Evolutionary conservation across 2,113 vertebrate species (phyloP), one percentile per base, ranked within the genome.

Genomic region (Scopus umbretta): DNA sequence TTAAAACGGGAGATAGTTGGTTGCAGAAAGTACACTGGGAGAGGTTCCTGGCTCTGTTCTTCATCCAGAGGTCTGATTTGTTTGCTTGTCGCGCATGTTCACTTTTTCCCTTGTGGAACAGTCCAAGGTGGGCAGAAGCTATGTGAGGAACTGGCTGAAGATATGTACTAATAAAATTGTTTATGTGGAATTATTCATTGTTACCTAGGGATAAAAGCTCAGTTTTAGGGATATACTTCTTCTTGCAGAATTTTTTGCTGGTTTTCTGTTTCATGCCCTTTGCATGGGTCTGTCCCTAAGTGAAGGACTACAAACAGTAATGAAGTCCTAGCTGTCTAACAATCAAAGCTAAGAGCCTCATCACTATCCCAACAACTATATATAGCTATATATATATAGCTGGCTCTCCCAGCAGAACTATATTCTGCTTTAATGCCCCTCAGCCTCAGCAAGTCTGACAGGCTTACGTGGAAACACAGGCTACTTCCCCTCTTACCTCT

Each of bases 71-170:
- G 8, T 70, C 56, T 71, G 36, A 40, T 59, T 6, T 56, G 38
- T 40, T 90, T 13, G 0, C 14, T 68, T n/a, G 30, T 53, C 25
- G 56, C 0, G 1, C 3, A 7, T 18, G 10, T 6, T 67, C 9
- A 36, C 3, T 52, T 75, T 72, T 79, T 16, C 27, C 27, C 2
- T 29, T 49, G 34, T 27, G 73, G 30, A 83, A 26, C 22, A 45
- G 32, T 14, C 16, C 62, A 56, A 66, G 15, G 7, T 10, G 34
- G 52, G 10, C 4, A 90, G 47, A 74, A 50, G 12, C 22, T 27
- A 4, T 16, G 13, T 70, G 56, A 95, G 23, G 18, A 94, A 43
- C 8, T 55, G 32, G 23, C 6, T 79, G 16, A 74, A 84, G 27
- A 47, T 17, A 67, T 8, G 21, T 78, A 13, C 26, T 61, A 63